A percentile compares a stretch with the other conserved stretches of the same genome.
These are phyloP conservation scores for Himalopsyche anomala DNA, from an alignment of 2,888 invertebrate species.

Conservation along the genomic window DNA sequence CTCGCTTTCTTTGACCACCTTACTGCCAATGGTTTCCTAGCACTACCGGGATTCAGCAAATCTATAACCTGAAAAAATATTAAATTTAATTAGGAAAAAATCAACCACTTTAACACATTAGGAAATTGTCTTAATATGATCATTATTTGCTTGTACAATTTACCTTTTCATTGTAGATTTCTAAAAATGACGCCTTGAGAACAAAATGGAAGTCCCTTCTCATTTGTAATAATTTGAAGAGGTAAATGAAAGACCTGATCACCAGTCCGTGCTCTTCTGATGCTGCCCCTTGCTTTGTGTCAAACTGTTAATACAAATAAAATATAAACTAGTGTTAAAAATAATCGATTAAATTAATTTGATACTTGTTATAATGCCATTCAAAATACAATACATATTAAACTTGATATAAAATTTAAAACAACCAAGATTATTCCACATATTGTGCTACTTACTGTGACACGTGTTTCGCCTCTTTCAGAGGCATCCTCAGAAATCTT, in stretches of 20 bases:
- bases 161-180: slow-evolving; percentile 98
- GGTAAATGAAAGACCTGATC: slow-evolving; percentile 92
- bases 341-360: no score
- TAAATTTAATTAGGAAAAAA: not conserved
- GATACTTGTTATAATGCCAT: no score
- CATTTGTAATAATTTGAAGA: slow-evolving; percentile 89
- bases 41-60: slow-evolving; percentile 90
- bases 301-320: slow-evolving; percentile 75
- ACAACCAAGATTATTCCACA: no score
- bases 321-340: no score
- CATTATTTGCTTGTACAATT: no score
- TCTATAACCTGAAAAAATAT: slow-evolving; percentile 87
- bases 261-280: slow-evolving; percentile 90
- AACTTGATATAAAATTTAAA: no score
- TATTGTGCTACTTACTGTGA: no score
- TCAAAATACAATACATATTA: no score
- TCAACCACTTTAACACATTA: not conserved
- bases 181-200: slow-evolving; percentile 94
- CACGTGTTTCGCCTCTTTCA: no score
- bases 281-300: slow-evolving; percentile 80
- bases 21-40: slow-evolving; percentile 89
- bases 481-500: no score
- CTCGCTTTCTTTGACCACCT: slow-evolving; percentile 96
- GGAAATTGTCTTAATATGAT: not conserved
- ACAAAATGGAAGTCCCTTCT: slow-evolving; percentile 88